These are phyloP conservation scores for Prostheceraeus crozeri DNA, from an alignment of 2,888 invertebrate species.

Conservation along the genomic window DNA sequence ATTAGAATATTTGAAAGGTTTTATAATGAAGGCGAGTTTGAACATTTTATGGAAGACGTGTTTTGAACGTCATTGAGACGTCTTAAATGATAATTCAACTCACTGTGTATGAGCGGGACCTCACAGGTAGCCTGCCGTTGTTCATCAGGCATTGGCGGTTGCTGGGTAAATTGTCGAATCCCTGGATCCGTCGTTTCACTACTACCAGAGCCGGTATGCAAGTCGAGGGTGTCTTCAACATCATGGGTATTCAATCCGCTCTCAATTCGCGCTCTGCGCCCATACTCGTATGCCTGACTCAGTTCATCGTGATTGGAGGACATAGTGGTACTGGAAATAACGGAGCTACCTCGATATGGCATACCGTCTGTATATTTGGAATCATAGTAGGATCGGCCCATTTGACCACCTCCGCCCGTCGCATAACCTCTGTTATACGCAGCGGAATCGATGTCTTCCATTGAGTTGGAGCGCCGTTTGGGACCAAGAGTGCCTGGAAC, in stretches of 20 bases:
- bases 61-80: no score
- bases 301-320: conserved; percentile 51
- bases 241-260: conserved; percentile 44
- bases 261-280: conserved; percentile 41
- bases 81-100: no score
- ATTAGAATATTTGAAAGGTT: no score
- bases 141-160: conserved; percentile 50
- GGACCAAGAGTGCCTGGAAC: not conserved
- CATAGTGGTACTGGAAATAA: conserved; percentile 51
- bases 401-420: conserved; percentile 22
- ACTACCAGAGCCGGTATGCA: conserved; percentile 45
- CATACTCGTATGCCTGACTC: conserved; percentile 49
- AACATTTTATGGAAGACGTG: no score
- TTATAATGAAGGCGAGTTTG: no score
- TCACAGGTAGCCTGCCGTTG: conserved; percentile 51
- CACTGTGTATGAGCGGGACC: conserved; percentile 45
- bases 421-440: conserved; percentile 12
- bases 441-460: not conserved
- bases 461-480: not conserved
- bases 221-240: conserved; percentile 44
- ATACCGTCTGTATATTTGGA: not conserved
- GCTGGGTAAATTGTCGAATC: conserved; percentile 50
- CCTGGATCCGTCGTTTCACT: conserved; percentile 51
- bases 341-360: conserved; percentile 40
- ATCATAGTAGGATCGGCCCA: not conserved